phyloP scores from a whole-genome alignment of 2,797 vertebrate genomes.

The Dallia pectoralis region DNA sequence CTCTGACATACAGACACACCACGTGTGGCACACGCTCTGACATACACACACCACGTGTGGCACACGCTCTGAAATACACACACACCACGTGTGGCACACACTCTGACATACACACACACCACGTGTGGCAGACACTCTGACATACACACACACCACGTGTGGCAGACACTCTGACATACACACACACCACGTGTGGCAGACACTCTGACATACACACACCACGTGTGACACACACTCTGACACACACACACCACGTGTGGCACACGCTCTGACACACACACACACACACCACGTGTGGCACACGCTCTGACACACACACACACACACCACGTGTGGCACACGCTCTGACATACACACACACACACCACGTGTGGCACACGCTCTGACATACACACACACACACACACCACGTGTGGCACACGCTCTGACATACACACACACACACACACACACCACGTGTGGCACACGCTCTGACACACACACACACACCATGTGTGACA shows the following conservation, averaged over 20 bases:
- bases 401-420: no score
- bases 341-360: background rate
- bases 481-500: background rate
- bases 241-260: background rate
- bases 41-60: background rate
- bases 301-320: background rate
- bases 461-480: no score
- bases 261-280: background rate
- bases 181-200: background rate
- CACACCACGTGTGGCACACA: no score
- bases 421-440: background rate
- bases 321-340: background rate
- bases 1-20: slow-evolving; percentile 10
- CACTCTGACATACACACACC: no score
- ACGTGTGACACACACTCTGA: background rate
- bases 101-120: slow-evolving; percentile 4
- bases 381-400: background rate
- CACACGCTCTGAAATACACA: background rate
- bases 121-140: background rate
- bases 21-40: background rate
- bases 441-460: background rate
- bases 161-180: no score
- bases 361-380: background rate
- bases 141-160: no score
- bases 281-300: background rate